Percentiles rank a stretch among this genome's conserved stretches.
Conservation (phyloP, 2,797 vertebrate species). For the Adrianichthys oophorus region DNA sequence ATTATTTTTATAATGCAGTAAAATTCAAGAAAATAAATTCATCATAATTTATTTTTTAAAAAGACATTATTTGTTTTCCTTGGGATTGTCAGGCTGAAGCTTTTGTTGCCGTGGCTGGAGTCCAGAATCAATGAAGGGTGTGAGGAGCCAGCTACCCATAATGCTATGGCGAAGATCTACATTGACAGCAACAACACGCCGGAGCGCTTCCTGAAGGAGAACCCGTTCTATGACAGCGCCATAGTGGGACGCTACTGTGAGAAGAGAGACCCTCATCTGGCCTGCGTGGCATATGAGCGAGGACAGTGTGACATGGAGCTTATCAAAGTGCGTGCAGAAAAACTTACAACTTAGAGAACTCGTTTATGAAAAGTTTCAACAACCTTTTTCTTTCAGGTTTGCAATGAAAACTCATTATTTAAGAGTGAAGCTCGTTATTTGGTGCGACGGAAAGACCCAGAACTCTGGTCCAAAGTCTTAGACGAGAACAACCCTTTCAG, state of each 20-base stretch:
- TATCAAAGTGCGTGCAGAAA: constrained; percentile 82
- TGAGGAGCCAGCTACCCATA: constrained; percentile 93
- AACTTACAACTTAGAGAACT: neutral
- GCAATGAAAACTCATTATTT: constrained; percentile 95
- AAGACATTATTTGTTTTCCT: neutral
- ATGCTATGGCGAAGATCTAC: constrained; percentile 94
- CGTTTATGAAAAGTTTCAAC: too few species aligned
- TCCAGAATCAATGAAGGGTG: constrained; percentile 92
- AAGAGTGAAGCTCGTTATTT: constrained; percentile 93
- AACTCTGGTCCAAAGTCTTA: constrained; percentile 91
- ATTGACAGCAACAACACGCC: constrained; percentile 96
- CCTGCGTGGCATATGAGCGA: constrained; percentile 91
- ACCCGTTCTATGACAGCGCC: constrained; percentile 89
- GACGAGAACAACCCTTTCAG: constrained; percentile 90
- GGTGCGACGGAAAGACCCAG: constrained; percentile 90
- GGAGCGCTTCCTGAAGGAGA: constrained; percentile 89
- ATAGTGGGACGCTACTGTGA: constrained; percentile 95
- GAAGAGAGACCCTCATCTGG: constrained; percentile 93
- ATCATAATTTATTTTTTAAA: neutral
- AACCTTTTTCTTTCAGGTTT: constrained; percentile 77
- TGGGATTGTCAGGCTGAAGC: constrained; percentile 81
- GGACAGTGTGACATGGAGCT: constrained; percentile 93
- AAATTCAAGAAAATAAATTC: too few species aligned
- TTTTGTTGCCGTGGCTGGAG: constrained; percentile 93
- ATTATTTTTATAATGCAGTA: too few species aligned